phyloP scores from a whole-genome alignment of 1,140 invertebrate genomes.

The Oryctes rhinoceros region DNA sequence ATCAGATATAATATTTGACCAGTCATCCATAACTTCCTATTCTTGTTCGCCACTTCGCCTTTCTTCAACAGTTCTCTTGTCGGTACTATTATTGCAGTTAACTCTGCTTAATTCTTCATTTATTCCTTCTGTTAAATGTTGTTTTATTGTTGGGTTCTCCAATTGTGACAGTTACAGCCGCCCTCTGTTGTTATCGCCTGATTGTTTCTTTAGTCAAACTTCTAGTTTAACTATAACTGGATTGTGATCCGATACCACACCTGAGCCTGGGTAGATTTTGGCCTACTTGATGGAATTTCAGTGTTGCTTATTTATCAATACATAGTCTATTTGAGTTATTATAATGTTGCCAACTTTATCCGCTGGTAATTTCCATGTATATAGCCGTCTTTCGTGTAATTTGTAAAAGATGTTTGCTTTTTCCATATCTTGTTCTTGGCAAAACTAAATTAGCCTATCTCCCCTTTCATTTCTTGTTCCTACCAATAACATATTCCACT shows the following conservation, averaged over 20 bases:
- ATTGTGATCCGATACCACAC: constrained; percentile 54
- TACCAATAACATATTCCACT: constrained; percentile 48
- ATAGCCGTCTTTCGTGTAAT: constrained; percentile 53
- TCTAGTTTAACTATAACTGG: constrained; percentile 47
- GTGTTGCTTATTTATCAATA: constrained; percentile 44
- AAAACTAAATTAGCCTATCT: constrained; percentile 54
- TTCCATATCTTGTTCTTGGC: constrained; percentile 52
- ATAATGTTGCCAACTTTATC: constrained; percentile 52
- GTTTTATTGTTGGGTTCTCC: constrained; percentile 30
- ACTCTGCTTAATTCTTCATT: not conserved
- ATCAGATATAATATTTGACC: constrained; percentile 2
- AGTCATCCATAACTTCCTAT: constrained; percentile 34
- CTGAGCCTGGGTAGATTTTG: constrained; percentile 44
- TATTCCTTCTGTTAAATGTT: constrained; percentile 24
- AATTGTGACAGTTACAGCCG: constrained; percentile 20
- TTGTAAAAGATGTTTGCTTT: constrained; percentile 56
- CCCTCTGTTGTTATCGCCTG: constrained; percentile 33
- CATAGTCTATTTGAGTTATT: constrained; percentile 56
- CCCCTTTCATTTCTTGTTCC: constrained; percentile 54
- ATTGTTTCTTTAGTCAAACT: constrained; percentile 39
- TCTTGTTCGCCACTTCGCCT: not conserved
- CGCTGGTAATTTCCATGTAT: constrained; percentile 58
- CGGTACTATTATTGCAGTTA: constrained; percentile 9
- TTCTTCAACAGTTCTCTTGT: not conserved
- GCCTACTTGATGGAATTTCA: constrained; percentile 51